Conservation (phyloP, 2,888 invertebrate species). For the Protula sp. region DNA sequence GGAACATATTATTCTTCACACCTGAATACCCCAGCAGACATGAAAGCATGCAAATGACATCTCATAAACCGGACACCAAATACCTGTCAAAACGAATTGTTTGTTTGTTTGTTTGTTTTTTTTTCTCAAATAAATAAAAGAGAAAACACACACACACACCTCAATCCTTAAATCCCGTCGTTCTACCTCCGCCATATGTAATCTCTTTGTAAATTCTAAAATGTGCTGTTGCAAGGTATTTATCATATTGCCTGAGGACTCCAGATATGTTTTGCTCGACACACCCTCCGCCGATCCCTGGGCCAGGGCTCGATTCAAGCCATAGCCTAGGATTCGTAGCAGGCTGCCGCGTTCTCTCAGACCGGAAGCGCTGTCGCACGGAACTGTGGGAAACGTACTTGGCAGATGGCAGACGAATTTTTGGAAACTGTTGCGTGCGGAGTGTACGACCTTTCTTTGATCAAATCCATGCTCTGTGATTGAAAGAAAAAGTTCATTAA, state of each 20-base stretch:
- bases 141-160: too few species aligned
- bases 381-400: slow-evolving; percentile 4
- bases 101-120: too few species aligned
- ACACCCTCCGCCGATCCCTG: neutral
- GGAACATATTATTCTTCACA: too few species aligned
- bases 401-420: slow-evolving; percentile 28
- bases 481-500: too few species aligned
- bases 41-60: too few species aligned
- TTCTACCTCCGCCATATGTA: slow-evolving; percentile 45
- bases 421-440: slow-evolving; percentile 38
- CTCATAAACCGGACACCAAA: too few species aligned
- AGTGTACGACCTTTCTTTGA: slow-evolving; percentile 27
- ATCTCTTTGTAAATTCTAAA: slow-evolving; percentile 41
- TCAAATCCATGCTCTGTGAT: slow-evolving; percentile 9
- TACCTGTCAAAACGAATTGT: too few species aligned
- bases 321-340: slow-evolving; percentile 30
- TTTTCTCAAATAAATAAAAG: too few species aligned
- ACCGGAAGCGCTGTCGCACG: slow-evolving; percentile 11
- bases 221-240: slow-evolving; percentile 40
- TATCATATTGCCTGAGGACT: neutral
- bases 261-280: too few species aligned
- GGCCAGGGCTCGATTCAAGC: slow-evolving; percentile 20
- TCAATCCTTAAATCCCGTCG: slow-evolving; percentile 34
- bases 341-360: slow-evolving; percentile 34
- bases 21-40: too few species aligned